Evolutionary conservation across 2,113 vertebrate species (phyloP).

Genomic region (Panthera uncia): DNA sequence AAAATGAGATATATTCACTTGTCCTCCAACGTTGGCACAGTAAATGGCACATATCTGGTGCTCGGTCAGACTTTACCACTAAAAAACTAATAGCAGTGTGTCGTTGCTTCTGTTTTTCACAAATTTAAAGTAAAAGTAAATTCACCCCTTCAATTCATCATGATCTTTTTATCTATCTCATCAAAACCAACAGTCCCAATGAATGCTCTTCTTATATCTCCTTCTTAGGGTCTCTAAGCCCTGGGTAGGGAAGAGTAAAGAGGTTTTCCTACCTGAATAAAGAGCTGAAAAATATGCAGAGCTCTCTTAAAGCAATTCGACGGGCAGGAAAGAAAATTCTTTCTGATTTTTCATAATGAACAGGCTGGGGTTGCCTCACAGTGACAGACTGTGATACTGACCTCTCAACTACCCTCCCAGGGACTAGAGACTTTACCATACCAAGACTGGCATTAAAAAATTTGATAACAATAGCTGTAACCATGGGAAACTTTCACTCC

Average conservation of each 20-base stretch:
- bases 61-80: not conserved
- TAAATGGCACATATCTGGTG: not conserved
- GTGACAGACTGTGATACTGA: conserved; percentile 42
- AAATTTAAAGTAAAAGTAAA: not conserved
- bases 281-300: not conserved
- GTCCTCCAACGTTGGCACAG: not conserved
- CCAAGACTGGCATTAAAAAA: not conserved
- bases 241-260: not conserved
- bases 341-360: conserved; percentile 47
- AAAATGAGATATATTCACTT: not conserved
- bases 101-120: not conserved
- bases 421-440: conserved; percentile 49
- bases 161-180: not conserved
- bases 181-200: not conserved
- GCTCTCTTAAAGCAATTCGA: not conserved
- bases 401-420: conserved; percentile 16
- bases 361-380: not conserved
- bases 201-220: not conserved
- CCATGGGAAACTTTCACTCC: conserved; percentile 35
- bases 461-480: conserved; percentile 49
- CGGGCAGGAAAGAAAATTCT: conserved; percentile 1
- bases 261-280: not conserved
- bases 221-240: not conserved
- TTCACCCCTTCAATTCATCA: not conserved
- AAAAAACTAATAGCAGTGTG: not conserved